phyloP scores from a whole-genome alignment of 1,140 invertebrate genomes.

The Brachionus sp. region DNA sequence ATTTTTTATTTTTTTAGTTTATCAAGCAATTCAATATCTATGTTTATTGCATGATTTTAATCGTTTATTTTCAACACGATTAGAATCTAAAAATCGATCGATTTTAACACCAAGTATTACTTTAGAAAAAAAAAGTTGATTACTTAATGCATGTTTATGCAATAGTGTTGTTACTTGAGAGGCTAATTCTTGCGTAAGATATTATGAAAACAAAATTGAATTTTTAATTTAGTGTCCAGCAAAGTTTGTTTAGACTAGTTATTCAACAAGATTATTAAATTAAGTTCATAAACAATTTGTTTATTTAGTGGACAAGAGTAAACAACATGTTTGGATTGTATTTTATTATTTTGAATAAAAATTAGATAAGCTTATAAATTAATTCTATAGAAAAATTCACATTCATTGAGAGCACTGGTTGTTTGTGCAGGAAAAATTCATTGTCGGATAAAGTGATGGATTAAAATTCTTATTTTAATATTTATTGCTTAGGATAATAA shows the following conservation, averaged over 20 bases:
- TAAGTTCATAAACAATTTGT: neutral
- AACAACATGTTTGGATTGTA: neutral
- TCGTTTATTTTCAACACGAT: slow-evolving; percentile 24
- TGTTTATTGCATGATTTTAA: slow-evolving; percentile 40
- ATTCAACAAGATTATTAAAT: slow-evolving; percentile 18
- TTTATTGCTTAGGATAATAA: slow-evolving; percentile 3
- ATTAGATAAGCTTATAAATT: slow-evolving; percentile 38
- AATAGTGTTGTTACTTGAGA: neutral
- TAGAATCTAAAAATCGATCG: neutral
- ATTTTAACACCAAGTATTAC: neutral
- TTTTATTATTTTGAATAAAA: slow-evolving; percentile 23
- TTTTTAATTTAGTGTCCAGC: slow-evolving; percentile 20
- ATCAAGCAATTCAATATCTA: slow-evolving; percentile 36
- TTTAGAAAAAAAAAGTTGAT: slow-evolving; percentile 2
- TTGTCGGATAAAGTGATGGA: neutral
- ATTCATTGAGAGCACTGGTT: neutral
- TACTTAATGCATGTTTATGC: slow-evolving; percentile 3
- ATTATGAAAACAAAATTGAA: slow-evolving; percentile 5
- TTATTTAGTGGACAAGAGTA: slow-evolving; percentile 13
- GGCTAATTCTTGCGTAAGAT: neutral
- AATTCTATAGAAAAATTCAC: slow-evolving; percentile 2
- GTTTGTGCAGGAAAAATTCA: neutral
- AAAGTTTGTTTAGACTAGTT: neutral
- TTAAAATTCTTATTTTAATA: slow-evolving; percentile 15
- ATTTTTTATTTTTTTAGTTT: neutral